Evolutionary conservation across 2,888 invertebrate species (phyloP), one percentile per base, ranked within the genome.

Genomic region (Nycteola revayana): DNA sequence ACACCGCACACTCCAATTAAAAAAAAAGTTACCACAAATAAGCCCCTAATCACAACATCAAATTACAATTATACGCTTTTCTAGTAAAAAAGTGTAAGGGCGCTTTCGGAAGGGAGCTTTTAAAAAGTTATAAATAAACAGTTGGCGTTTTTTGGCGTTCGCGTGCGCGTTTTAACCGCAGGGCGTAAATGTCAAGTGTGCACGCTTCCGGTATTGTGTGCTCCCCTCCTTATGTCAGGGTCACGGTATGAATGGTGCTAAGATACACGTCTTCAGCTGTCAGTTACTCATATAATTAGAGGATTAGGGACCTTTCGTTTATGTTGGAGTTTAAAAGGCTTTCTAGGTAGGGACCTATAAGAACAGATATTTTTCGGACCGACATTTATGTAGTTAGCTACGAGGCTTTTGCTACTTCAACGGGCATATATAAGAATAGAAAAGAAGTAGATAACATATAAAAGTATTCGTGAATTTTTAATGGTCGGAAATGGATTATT

Each of bases 51-150:
- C 51, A 50, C 41, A 47, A 58, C 54, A 49, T 46, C 50, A 55
- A 47, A 51, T 49, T 47, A 51, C 55, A 58, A 59, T 63, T 48
- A 62, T 35, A 54, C 50, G 52, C 49, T 34, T 45, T 36, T 53
- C 41, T 49, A 6, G 47, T 33, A 42, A 59, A 61, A 64, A 68
- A 51, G 20, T 2, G 27, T 25, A 60, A 48, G 30, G 41, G 34
- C 42, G 44, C 28, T 32, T 25, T 10, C 36, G 38, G 17, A 39
- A 45, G 62, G 73, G 71, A 64, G 65, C 58, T 44, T 66, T 75
- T 75, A 80, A 85, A 84, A 84, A 77, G 63, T 60, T 75, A 66
- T 73, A 74, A 73, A 67, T 74, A 75, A 75, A 76, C 70, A 75
- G 79, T 77, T 72, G 36, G 46, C 27, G 67, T 84, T 86, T 82